Evolutionary conservation across 1,140 invertebrate species (phyloP).

Genomic region (Lithobius niger): DNA sequence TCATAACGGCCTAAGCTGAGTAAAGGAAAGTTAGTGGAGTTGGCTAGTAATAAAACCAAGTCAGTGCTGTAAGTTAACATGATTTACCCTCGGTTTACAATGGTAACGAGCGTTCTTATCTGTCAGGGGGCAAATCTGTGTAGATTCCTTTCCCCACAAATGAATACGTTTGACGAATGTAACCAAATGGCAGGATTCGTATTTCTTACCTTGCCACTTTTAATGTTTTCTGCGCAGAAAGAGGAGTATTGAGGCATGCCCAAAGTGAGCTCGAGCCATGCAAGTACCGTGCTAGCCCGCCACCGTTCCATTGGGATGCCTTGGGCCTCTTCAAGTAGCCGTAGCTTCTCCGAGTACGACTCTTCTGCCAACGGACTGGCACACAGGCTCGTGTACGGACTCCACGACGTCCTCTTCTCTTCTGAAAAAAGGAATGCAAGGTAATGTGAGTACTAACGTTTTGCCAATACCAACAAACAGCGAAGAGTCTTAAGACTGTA

Average conservation of each 20-base stretch:
- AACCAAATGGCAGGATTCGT: too few species aligned
- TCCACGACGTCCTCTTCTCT: conserved; percentile 23
- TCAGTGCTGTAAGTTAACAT: too few species aligned
- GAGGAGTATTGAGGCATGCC: conserved; percentile 87
- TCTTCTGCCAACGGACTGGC: conserved; percentile 57
- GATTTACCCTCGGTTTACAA: too few species aligned
- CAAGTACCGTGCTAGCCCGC: conserved; percentile 79
- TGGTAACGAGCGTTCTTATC: too few species aligned
- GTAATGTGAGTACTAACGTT: conserved; percentile 9
- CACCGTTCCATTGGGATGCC: conserved; percentile 78
- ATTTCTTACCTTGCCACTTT: conserved; percentile 72
- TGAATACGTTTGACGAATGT: too few species aligned
- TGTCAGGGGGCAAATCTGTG: too few species aligned
- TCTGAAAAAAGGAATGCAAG: conserved; percentile 15
- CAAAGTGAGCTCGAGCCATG: conserved; percentile 82
- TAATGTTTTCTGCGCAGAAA: conserved; percentile 78
- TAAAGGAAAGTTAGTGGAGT: too few species aligned
- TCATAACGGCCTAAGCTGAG: too few species aligned
- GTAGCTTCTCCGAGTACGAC: conserved; percentile 65
- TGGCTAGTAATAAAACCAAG: too few species aligned
- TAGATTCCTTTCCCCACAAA: too few species aligned
- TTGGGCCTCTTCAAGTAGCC: conserved; percentile 66
- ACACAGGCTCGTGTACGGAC: conserved; percentile 18
- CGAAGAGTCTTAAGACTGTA: too few species aligned
- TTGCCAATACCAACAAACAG: too few species aligned